A percentile compares a stretch with the other conserved stretches of the same genome.
phyloP scores from a whole-genome alignment of 2,797 vertebrate genomes.

The Melanogrammus aeglefinus region DNA sequence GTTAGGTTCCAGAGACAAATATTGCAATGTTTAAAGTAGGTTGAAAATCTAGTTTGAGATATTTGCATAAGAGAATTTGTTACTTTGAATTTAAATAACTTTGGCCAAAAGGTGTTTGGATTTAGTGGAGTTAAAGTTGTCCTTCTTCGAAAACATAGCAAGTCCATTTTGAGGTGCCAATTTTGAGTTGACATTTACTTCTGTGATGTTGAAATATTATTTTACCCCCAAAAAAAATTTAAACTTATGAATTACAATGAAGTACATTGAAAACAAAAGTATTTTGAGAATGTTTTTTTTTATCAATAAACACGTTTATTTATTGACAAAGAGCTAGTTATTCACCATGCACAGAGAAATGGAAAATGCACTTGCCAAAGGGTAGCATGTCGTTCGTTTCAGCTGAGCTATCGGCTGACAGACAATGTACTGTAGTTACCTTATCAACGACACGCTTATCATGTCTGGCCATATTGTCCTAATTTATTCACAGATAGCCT shows the following conservation, averaged over 20 bases:
- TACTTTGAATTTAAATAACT: neutral
- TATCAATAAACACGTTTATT: conserved; percentile 70
- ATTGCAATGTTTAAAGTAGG: conserved; percentile 25
- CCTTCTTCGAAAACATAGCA: neutral
- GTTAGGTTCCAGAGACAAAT: conserved; percentile 9
- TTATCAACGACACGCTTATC: neutral
- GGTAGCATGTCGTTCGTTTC: neutral
- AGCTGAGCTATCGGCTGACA: neutral
- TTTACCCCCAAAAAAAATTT: neutral
- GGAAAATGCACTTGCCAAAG: conserved; percentile 23
- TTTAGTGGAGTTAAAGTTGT: neutral
- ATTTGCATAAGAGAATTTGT: conserved; percentile 6
- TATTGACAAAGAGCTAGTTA: conserved; percentile 53
- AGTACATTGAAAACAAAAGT: neutral
- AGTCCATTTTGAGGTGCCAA: neutral
- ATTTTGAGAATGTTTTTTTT: conserved; percentile 28
- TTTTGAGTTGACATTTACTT: neutral
- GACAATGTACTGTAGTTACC: neutral
- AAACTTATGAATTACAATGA: conserved; percentile 4
- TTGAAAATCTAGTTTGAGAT: conserved; percentile 32
- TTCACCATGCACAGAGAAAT: conserved; percentile 45
- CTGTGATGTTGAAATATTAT: neutral
- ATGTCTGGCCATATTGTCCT: neutral
- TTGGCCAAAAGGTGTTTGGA: neutral
- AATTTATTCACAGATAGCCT: conserved; percentile 2